Evolutionary conservation across 2,113 vertebrate genomes (phyloP), one percentile per base, ranked within the genome.

Genomic region (Hyaena hyaena): DNA sequence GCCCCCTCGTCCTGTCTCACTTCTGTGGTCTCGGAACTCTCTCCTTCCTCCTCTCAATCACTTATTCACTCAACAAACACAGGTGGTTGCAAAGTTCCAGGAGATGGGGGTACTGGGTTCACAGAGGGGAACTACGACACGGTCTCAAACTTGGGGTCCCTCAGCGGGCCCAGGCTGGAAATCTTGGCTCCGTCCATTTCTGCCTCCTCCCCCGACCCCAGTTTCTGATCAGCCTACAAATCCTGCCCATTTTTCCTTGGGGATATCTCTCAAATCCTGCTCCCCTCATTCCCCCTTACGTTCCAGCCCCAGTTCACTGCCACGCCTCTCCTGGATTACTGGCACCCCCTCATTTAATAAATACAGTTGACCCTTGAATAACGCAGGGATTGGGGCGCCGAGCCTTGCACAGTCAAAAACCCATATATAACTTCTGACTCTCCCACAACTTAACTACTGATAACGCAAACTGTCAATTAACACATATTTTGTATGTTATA

Each of bases 61-160:
- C 85, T 82, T 9, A 48, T 10, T 83, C 86, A 74, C 31, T 87
- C 79, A 39, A 55, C 69, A 23, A n/a, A 79, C 53, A 15, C 0
- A 14, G 48, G 39, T 53, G 35, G 71, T 71, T 58, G 35, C 53
- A 19, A 45, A 80, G 48, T 85, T 71, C 35, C 26, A 3, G 35
- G 8, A 43, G 21, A 11, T 0, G 0, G 1, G 5, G 21, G 35
- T 24, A 7, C 50, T 0, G 1, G 19, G 31, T 83, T 73, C 68
- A 17, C 39, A 74, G 71, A 31, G 35, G 26, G 14, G 17, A 61
- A 61, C 23, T 3, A 33, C 1, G 8, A 55, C 23, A 5, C 4
- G 23, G 33, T 24, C 77, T 89, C 53, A 14, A 43, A 43, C 48
- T 4, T 63, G 84, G 48, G 73, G 61, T 50, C 5, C 74, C 16